Percentiles rank a stretch among this genome's conserved stretches.
phyloP scores from a whole-genome alignment of 2,797 vertebrate species.

The Hoplostethus atlanticus region DNA sequence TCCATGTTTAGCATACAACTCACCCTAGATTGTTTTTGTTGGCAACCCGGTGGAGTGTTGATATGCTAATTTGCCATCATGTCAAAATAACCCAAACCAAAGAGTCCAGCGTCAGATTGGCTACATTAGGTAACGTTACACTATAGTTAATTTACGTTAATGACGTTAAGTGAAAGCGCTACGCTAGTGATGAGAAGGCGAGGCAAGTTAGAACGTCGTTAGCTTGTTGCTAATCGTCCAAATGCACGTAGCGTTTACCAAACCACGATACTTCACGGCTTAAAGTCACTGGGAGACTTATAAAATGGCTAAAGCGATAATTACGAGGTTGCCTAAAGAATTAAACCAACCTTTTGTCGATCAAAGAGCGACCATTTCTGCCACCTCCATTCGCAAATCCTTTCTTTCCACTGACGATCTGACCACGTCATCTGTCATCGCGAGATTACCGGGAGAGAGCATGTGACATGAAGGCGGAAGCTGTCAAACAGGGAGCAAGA shows the following conservation, averaged over 20 bases:
- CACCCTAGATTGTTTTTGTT: no score
- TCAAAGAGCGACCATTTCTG: constrained; percentile 52
- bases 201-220: constrained; percentile 50
- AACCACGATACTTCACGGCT: background rate
- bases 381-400: constrained; percentile 79
- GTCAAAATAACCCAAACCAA: background rate
- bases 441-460: constrained; percentile 55
- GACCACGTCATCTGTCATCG: constrained; percentile 37
- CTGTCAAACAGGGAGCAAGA: constrained; percentile 10
- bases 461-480: constrained; percentile 72
- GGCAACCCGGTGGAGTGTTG: no score
- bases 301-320: fast-evolving
- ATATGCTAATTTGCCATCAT: no score
- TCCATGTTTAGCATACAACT: no score
- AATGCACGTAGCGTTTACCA: constrained; percentile 27
- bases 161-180: no score
- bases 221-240: constrained; percentile 57
- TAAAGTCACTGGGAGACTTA: fast-evolving
- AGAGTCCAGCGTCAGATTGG: background rate
- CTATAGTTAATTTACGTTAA: no score
- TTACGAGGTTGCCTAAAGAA: background rate
- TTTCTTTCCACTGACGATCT: constrained; percentile 50
- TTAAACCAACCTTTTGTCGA: constrained; percentile 63
- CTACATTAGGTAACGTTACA: no score
- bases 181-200: constrained; percentile 13